Base-by-base conservation (phyloP, 1,140 invertebrate species). In the Zophobas atratus region DNA sequence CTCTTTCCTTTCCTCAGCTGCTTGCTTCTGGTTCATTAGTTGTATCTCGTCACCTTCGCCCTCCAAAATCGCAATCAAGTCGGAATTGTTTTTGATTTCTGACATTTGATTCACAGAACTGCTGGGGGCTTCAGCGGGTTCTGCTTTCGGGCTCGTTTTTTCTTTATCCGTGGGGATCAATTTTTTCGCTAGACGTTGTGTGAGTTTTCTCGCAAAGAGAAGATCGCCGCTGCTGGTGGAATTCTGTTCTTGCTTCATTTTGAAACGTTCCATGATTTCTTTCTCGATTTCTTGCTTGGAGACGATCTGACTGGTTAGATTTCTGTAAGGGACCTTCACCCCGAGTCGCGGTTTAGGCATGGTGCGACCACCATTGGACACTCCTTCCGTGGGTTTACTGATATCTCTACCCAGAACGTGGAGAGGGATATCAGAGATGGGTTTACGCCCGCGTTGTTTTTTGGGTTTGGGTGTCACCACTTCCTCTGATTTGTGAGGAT, bases 231-330 rank as follows among this genome's bases (percentile, higher is more conserved):
- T 77, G 8, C 70, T 79, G 51, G 60, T 60, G 6, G 48, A 0
- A 5, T 53, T 70, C 60, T 79, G 55, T 81, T 85, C 70, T 38
- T 80, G 57, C 51, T 81, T 82, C 63, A 79, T 49, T 41, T 67
- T 77, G 2, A 84, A 83, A 49, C 88, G 79, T 78, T 88, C 86
- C 20, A 88, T 76, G 38, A 89, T 83, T 81, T 89, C 88, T 70
- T 87, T 82, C 39, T 88, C 86, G 51, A 89, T 87, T 81, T 89
- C 88, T 43, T 86, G 83, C 78, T 87, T 86, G 1, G 86, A 87
- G 1, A 89, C 86, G 38, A 89, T 88, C 70, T 87, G 86, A 82
- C 88, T 88, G 3, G 86, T 87, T 20, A 88, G 78, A 79, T 87
- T 87, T 63, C 85, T 81, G 71, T 87, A 88, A 6, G 87, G 87